Percentiles rank a stretch among this genome's conserved stretches.
Conservation (phyloP, 2,797 vertebrate species). For the Pelobates cultripes region DNA sequence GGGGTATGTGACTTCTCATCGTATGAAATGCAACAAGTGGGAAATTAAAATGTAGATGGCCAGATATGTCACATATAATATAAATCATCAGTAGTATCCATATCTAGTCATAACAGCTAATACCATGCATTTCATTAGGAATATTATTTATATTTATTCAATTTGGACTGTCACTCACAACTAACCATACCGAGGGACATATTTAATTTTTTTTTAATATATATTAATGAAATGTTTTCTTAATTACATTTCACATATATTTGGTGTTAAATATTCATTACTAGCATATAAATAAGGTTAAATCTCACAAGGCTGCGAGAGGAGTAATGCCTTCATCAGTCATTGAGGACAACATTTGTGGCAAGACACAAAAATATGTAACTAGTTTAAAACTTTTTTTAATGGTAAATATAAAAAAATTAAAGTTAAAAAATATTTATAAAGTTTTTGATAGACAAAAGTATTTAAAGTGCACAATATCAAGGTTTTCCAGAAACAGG, state of each 20-base stretch:
- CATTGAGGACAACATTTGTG: background rate
- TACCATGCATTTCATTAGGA: background rate
- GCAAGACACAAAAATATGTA: too few relatives aligned
- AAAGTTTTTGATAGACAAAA: too few relatives aligned
- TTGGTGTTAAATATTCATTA: background rate
- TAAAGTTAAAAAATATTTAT: too few relatives aligned
- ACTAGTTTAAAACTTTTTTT: too few relatives aligned
- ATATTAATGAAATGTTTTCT: constrained; percentile 1
- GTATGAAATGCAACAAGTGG: too few relatives aligned
- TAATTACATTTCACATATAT: background rate
- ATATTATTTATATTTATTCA: constrained; percentile 18
- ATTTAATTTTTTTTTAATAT: background rate
- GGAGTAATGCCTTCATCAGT: background rate
- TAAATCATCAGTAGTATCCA: background rate
- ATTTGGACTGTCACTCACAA: background rate
- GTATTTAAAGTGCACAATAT: too few relatives aligned
- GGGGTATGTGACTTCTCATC: too few relatives aligned
- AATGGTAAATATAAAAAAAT: too few relatives aligned
- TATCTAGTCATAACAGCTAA: background rate
- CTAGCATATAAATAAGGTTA: background rate
- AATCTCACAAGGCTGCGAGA: background rate
- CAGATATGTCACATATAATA: background rate
- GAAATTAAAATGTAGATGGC: too few relatives aligned
- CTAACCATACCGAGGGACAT: background rate
- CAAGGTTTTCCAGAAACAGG: too few relatives aligned